Conservation (phyloP, 2,888 invertebrate species). For the Abrostola triplasia region DNA sequence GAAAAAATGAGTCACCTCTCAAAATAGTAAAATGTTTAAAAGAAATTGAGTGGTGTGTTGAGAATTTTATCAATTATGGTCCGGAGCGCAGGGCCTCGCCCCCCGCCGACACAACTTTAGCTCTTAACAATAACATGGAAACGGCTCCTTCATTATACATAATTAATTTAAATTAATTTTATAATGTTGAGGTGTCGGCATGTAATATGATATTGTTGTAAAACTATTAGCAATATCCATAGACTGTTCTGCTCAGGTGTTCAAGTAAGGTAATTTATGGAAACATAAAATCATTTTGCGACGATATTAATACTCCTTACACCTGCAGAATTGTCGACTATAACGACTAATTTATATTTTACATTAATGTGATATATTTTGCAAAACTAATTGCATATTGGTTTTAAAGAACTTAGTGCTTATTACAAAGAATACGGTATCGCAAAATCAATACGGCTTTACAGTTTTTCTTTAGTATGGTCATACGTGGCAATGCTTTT, state of each 20-base stretch:
- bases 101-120: constrained; percentile 66
- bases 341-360: constrained; percentile 24
- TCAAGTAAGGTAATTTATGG: constrained; percentile 49
- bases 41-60: constrained; percentile 76
- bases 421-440: too few relatives aligned
- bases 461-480: too few relatives aligned
- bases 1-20: constrained; percentile 67
- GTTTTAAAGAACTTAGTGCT: too few relatives aligned
- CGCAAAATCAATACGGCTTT: too few relatives aligned
- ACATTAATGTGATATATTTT: neutral
- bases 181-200: constrained; percentile 50
- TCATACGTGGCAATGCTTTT: too few relatives aligned
- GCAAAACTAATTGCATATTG: neutral
- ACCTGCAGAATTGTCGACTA: constrained; percentile 48
- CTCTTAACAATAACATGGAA: constrained; percentile 57
- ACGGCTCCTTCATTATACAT: constrained; percentile 57
- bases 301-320: constrained; percentile 49
- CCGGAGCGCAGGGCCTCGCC: constrained; percentile 58
- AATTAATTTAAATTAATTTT: constrained; percentile 54
- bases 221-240: constrained; percentile 44
- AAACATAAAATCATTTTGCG: constrained; percentile 51
- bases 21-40: constrained; percentile 74
- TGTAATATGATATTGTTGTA: constrained; percentile 57
- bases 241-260: constrained; percentile 49
- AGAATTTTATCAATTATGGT: constrained; percentile 83